Conservation (phyloP, 2,888 invertebrate species). For the Eupithecia abbreviata region DNA sequence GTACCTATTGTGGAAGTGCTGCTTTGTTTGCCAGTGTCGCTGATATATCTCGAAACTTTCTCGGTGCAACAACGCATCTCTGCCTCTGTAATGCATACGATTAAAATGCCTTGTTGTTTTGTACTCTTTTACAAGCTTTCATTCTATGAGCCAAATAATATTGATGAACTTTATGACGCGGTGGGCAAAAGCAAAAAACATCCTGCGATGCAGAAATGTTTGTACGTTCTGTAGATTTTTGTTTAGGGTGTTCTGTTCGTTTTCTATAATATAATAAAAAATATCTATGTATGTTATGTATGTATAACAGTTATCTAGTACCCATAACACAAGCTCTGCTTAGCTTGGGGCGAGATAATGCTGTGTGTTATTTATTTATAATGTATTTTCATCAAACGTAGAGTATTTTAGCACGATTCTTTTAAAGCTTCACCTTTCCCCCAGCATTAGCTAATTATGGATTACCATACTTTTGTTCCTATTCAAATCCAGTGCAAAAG, state of each 20-base stretch:
- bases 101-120: conserved; percentile 43
- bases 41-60: conserved; percentile 80
- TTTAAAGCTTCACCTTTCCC: not conserved
- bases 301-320: too few species aligned
- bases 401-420: not conserved
- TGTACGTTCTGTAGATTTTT: too few species aligned
- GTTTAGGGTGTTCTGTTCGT: too few species aligned
- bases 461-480: not conserved
- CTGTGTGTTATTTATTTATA: too few species aligned
- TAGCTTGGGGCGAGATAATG: too few species aligned
- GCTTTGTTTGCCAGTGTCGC: conserved; percentile 78
- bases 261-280: too few species aligned
- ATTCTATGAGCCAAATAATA: not conserved
- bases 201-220: too few species aligned
- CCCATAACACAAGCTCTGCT: too few species aligned
- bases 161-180: too few species aligned
- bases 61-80: conserved; percentile 67
- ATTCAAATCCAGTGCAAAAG: not conserved
- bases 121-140: conserved; percentile 12
- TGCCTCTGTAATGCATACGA: conserved; percentile 48
- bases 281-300: too few species aligned
- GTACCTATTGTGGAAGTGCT: conserved; percentile 71
- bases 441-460: not conserved
- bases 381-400: not conserved
- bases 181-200: too few species aligned